phyloP scores from a whole-genome alignment of 2,888 invertebrate species.

The Dryobota labecula region DNA sequence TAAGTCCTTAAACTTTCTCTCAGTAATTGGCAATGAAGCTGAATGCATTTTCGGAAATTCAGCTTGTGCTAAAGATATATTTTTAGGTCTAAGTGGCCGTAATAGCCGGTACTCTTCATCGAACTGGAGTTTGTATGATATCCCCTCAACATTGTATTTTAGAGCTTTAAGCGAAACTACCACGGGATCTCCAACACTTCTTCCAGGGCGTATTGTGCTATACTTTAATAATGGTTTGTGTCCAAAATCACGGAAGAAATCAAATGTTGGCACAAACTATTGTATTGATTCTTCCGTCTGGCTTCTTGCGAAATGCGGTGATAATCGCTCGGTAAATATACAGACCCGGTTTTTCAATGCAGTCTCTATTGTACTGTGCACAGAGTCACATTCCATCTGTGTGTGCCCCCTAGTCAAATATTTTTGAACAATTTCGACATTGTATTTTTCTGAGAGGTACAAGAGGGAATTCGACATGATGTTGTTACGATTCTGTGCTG shows the following conservation, averaged over 20 bases:
- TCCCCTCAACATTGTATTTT: conserved; percentile 1
- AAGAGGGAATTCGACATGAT: background rate
- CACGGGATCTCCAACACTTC: background rate
- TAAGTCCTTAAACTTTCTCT: conserved; percentile 3
- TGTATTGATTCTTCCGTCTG: background rate
- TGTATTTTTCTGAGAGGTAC: background rate
- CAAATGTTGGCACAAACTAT: background rate
- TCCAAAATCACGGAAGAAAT: background rate
- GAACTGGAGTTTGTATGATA: conserved; percentile 3
- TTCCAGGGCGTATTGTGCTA: background rate
- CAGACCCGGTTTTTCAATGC: background rate
- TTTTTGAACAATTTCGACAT: conserved; percentile 3
- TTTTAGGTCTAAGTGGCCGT: background rate
- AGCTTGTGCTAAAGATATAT: conserved; percentile 1
- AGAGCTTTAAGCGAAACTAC: background rate
- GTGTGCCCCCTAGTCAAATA: background rate
- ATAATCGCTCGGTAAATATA: background rate
- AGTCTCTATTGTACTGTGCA: background rate
- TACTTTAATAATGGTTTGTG: conserved; percentile 4
- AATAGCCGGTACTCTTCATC: conserved; percentile 1
- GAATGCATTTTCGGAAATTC: background rate
- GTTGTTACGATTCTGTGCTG: background rate
- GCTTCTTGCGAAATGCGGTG: background rate
- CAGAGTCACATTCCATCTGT: background rate
- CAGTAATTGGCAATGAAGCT: conserved; percentile 2